Evolutionary conservation across 2,888 invertebrate genomes (phyloP), one percentile per base, ranked within the genome.

Genomic region (Pogonocherus hispidulus): DNA sequence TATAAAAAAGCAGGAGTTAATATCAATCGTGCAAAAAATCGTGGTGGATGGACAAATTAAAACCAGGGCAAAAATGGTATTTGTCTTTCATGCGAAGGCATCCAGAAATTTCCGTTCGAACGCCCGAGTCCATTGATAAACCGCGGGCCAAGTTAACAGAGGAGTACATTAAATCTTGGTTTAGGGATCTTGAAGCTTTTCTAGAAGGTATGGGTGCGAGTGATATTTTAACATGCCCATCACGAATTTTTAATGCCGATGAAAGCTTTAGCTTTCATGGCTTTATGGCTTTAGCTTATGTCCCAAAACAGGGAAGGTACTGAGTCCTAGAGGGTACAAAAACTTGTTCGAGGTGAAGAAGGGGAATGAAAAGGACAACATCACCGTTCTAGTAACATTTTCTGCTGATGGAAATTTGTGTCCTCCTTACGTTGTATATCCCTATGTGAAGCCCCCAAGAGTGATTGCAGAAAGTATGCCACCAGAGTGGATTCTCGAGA

Each of bases 11-110:
- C 68, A 74, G 22, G 75, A 79, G 57, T 66, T 79, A 32, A 68
- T 79, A 41, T 69, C 75, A 51, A 77, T 76, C 51, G 78, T 77
- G 18, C 74, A 77, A 55, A 78, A 78, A 74, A 75, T 74, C n/a
- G 63, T 68, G 8, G n/a, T 19, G 8, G 66, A 60, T 9, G 63
- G 69, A 65, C 35, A 55, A 63, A 68, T 69, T 57, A 66, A 68
- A 59, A 60, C 49, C 49, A 4, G 20, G 49, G 1, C 20, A 9
- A 19, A 49, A 49, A 20, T 44, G 44, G 44, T 44, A 44, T 44
- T 44, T 6, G 14, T 44, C 44, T n/a, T 44, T 44, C 6, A 14
- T 44, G 14, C 44, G 44, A 16, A 44, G 44, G 44, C 47, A 47
- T 47, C 47, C 19, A 47, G 47, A 47, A 18, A 19, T 47, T 47